These are phyloP conservation scores for Dryococelus australis DNA, from an alignment of 2,888 invertebrate species.

Conservation along the genomic window DNA sequence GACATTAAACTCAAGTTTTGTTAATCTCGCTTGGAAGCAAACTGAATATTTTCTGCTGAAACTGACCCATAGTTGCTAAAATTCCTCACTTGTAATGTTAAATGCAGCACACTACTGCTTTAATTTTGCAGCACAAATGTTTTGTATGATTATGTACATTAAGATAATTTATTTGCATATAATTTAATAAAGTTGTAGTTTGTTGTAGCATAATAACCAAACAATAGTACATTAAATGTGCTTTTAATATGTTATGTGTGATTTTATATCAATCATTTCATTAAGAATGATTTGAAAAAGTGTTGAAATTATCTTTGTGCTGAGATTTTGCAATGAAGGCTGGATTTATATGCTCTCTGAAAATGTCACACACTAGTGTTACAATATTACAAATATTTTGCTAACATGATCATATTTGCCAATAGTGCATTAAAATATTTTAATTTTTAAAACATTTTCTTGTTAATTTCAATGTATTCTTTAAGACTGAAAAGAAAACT, in stretches of 20 bases:
- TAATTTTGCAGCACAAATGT: not conserved
- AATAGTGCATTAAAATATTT: not conserved
- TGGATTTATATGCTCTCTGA: no score
- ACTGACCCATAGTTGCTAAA: not conserved
- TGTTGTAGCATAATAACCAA: not conserved
- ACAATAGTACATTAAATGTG: not conserved
- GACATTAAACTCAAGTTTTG: no score
- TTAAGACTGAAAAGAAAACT: not conserved
- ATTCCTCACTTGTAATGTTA: not conserved
- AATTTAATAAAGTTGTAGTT: not conserved
- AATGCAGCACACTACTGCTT: not conserved
- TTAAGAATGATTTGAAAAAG: no score
- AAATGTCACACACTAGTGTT: no score
- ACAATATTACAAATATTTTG: no score
- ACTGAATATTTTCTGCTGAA: no score
- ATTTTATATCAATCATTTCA: not conserved
- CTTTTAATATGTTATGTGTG: not conserved
- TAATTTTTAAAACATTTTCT: not conserved
- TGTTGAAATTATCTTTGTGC: no score
- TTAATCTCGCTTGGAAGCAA: no score
- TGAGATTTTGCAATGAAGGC: no score
- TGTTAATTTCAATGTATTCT: not conserved
- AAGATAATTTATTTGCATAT: not conserved
- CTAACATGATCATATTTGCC: not conserved
- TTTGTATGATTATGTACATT: not conserved